phyloP scores from a whole-genome alignment of 1,140 invertebrate genomes.

The Papilio polytes region DNA sequence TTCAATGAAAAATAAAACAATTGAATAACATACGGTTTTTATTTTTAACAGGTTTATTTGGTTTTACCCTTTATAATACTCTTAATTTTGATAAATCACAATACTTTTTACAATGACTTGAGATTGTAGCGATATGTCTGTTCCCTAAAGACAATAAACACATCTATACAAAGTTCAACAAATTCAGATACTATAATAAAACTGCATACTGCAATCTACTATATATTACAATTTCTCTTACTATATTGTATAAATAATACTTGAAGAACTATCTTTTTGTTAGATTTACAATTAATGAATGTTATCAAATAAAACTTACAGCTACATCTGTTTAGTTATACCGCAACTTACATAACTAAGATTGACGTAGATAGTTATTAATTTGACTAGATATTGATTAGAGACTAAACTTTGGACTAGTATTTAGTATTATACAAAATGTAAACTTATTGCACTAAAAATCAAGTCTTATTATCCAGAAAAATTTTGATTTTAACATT shows the following conservation, averaged over 20 bases:
- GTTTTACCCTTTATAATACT: conserved; percentile 38
- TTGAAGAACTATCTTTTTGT: conserved; percentile 19
- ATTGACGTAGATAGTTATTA: neutral
- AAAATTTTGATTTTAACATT: neutral
- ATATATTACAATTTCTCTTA: conserved; percentile 22
- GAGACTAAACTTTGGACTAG: conserved; percentile 11
- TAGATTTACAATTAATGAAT: conserved; percentile 13
- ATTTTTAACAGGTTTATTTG: conserved; percentile 38
- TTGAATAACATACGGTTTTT: conserved; percentile 33
- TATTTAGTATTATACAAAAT: neutral
- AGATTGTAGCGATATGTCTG: conserved; percentile 41
- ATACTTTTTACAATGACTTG: conserved; percentile 45
- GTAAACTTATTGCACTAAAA: neutral
- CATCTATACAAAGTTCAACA: conserved; percentile 29
- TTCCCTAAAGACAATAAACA: conserved; percentile 35
- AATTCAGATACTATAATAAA: neutral
- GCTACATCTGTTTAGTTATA: neutral
- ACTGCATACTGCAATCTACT: conserved; percentile 1
- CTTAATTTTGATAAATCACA: conserved; percentile 44
- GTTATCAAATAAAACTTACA: conserved; percentile 17
- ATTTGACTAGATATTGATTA: neutral
- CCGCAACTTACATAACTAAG: neutral
- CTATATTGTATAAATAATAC: conserved; percentile 3
- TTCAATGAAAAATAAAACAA: conserved; percentile 19
- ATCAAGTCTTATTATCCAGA: neutral